Evolutionary conservation across 1,140 invertebrate species (phyloP), one percentile per base, ranked within the genome.

Genomic region (Achatina immaculata): DNA sequence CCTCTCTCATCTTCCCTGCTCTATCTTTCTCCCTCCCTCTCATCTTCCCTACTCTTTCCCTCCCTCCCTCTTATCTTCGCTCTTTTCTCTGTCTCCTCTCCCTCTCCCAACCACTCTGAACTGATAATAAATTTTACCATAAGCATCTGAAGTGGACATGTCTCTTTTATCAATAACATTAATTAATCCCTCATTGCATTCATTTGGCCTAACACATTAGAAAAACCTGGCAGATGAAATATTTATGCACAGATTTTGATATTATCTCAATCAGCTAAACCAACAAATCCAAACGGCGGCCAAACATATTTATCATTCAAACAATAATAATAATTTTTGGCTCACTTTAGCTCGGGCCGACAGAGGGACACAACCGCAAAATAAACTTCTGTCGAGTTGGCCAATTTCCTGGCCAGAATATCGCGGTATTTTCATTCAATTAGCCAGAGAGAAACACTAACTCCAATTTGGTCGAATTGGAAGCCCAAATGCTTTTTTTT

Each of bases 361-460:
- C 31, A 51, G 28, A 38, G 38, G 40, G 9, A 14, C 72, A 3
- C 31, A 55, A 55, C 72, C 45, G 69, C 72, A 55, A 74, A 36
- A 74, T 34, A 48, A 74, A 74, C 72, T 48, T 74, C 65, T 48
- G 72, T 48, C 72, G 72, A 51, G 72, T 74, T 51, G 72, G 72
- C 72, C 45, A 74, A 74, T 74, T 74, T 74, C 72, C 72, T 42
- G 28, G 31, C 11, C 21, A 45, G 72, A 31, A 48, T 28, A 36
- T 45, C 28, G 72, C 42, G 42, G 45, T 74, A 74, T 74, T 74
- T 74, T 74, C 45, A 74, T 74, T 74, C 45, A 74, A 74, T 74
- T 74, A 74, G 24, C 40, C 21, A 14, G 28, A 14, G 0, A 7
- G 45, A 74, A 48, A 74, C 28, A 28, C 72, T 36, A 48, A 51